Evolutionary conservation across 1,140 invertebrate species (phyloP).

Genomic region (Leucophenga varia): DNA sequence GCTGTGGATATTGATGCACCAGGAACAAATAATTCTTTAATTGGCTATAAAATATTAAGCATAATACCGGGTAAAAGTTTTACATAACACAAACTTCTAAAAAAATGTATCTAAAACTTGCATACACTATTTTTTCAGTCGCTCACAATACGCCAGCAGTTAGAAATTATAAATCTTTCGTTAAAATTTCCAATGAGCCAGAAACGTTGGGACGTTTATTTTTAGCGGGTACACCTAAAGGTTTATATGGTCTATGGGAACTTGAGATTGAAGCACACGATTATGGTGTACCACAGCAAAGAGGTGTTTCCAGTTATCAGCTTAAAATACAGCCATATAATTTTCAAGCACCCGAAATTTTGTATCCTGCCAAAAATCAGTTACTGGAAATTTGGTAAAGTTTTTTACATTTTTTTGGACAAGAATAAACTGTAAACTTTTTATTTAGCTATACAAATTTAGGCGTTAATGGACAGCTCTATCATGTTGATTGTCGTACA

Average conservation of each 20-base stretch:
- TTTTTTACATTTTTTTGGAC: slow-evolving; percentile 8
- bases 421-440: too few relatives aligned
- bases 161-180: slow-evolving; percentile 47
- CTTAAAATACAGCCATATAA: slow-evolving; percentile 58
- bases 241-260: slow-evolving; percentile 58
- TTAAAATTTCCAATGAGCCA: slow-evolving; percentile 51
- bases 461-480: slow-evolving; percentile 21
- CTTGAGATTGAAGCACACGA: slow-evolving; percentile 56
- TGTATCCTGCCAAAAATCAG: slow-evolving; percentile 44
- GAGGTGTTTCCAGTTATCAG: slow-evolving; percentile 46
- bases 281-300: slow-evolving; percentile 46
- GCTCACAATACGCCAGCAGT: slow-evolving; percentile 9
- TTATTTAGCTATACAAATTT: slow-evolving; percentile 18
- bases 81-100: too few relatives aligned
- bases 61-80: slow-evolving; percentile 17
- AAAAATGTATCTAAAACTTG: too few relatives aligned
- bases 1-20: slow-evolving; percentile 59
- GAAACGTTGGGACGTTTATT: slow-evolving; percentile 52
- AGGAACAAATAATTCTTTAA: slow-evolving; percentile 58
- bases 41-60: slow-evolving; percentile 55
- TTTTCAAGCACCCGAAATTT: slow-evolving; percentile 57
- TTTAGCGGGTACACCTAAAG: slow-evolving; percentile 53
- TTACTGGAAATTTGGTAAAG: slow-evolving; percentile 43
- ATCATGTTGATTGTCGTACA: slow-evolving; percentile 21
- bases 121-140: slow-evolving; percentile 7